Base-by-base conservation (phyloP, 2,797 vertebrate species). In the Pyrocephalus nanus region DNA sequence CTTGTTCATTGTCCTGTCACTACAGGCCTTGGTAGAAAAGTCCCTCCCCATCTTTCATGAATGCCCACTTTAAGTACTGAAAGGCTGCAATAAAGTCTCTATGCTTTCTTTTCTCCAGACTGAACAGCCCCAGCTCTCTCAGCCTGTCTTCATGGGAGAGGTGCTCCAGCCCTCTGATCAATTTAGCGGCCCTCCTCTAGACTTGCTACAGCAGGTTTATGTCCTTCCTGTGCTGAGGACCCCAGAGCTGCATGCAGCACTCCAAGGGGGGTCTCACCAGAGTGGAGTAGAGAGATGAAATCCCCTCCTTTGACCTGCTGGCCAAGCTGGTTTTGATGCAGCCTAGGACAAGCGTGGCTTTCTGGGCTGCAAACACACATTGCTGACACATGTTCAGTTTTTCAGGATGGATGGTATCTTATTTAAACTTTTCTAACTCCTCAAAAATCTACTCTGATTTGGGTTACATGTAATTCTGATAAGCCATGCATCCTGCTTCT, bases 381-480 rank as follows among this genome's bases (percentile, higher is more conserved):
- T 51, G 40, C 18, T 0, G 0, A n/a, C 8, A 93, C 32, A 53
- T 0, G 1, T 38, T 14, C 22, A n/a, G 0, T 54, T 86, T 92
- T 60, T 64, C 43, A 83, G 40, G 92, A 57, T 6, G 18, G 38
- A 50, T 5, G 47, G n/a, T 10, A 70, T 4, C 57, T 10, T 38
- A 60, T 16, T 55, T 79, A 70, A 43, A 17, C 27, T 26, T 57
- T 64, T 32, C 9, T 34, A 77, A 20, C 50, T 42, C 48, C 66
- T 74, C 25, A 12, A 67, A 93, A 90, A 61, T 42, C 30, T 67
- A 15, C 29, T 73, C 32, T 34, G 29, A 38, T 70, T 60, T 48
- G 11, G 30, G 40, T 61, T 66, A 79, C 32, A 36, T 27, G 30
- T 14, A 69, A 54, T 73, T 83, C 75, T 70, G 12, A 54, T 80